Base-by-base conservation (phyloP, 2,113 vertebrate genomes). In the Macrotus californicus region DNA sequence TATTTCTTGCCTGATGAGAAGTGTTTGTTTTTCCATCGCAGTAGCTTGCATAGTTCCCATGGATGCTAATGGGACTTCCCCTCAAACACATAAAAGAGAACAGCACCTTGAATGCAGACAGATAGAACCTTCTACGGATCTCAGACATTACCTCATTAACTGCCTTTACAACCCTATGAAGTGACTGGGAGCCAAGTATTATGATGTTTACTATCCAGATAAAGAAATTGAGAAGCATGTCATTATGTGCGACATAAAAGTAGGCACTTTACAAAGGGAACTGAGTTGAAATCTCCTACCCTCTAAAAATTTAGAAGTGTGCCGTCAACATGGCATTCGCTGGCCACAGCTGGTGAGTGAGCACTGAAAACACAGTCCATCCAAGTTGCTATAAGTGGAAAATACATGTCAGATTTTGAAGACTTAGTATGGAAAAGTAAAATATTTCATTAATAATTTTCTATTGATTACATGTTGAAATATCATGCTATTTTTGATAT, bases 111-210 rank as follows among this genome's bases (percentile, higher is more conserved):
- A 79, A 80, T 92, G 61, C 46, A 85, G 89, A 96, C 75, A 96
- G 87, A 64, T 79, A 90, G 91, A 81, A 87, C 95, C 93, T 95
- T 91, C 80, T 93, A 18, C 73, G 88, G n/a, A 67, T 52, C 66
- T 91, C 93, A 97, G 96, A 97, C 91, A 5, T 92, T 91, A 89
- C 91, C 96, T 97, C 96, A 97, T 94, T 94, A 66, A 72, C 22
- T 54, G 72, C n/a, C 39, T 80, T 83, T 86, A 46, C 34, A 76
- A 73, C 43, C 43, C 46, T 70, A 15, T 66, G 64, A 81, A 54
- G 87, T 80, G 67, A 93, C 67, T 24, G 46, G 39, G 22, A 31
- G 43, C 48, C 50, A 39, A 73, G 29, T 16, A 31, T 67, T 50
- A 82, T 14, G 39, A 59, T 80, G 83, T 56, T 92, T 89, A 64